Evolutionary conservation across 1,140 invertebrate genomes (phyloP), one percentile per base, ranked within the genome.

Genomic region (Drosophila simulans): DNA sequence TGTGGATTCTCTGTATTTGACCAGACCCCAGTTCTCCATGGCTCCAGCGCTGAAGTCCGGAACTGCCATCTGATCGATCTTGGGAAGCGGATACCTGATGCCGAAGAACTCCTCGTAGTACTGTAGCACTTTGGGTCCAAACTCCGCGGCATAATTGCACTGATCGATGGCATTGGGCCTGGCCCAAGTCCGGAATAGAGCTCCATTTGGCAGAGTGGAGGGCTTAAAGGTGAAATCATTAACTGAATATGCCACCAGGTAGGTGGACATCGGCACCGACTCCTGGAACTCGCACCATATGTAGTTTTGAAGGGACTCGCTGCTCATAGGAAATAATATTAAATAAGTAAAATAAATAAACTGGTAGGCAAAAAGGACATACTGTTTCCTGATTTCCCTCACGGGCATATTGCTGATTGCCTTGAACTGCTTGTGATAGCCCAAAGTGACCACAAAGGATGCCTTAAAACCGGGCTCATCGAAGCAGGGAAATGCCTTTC

Each of bases 391-490:
- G 0, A 20, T 54, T 1, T 72, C 49, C 7, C 46, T 73, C 0
- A 95, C 40, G 0, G 94, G 95, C 97, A 98, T 98, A 84, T 99
- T 99, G 58, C 96, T 97, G 2, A 98, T 92, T 0, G 95, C 94
- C 0, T 92, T 95, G 80, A 95, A 95, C 4, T 94, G 93, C 37
- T 93, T 91, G 17, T 94, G 92, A 63, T 96, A 94, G 0, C 95
- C 95, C n/a, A 99, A 92, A n/a, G 93, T 95, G 17, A 99, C 94
- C 15, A 93, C 93, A 84, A 98, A 99, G 4, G 94, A 96, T 0
- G 98, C 96, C 90, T 99, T 99, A 77, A 97, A 94, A 0, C 93
- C 93, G 0, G 98, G 98, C 89, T 99, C 98, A 91, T 99, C 98
- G 88, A 99, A 98, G 92, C 98, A 99, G 0, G 98, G 98, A 91